Conservation (phyloP, 2,113 vertebrate genomes). For the Sylvia atricapilla region DNA sequence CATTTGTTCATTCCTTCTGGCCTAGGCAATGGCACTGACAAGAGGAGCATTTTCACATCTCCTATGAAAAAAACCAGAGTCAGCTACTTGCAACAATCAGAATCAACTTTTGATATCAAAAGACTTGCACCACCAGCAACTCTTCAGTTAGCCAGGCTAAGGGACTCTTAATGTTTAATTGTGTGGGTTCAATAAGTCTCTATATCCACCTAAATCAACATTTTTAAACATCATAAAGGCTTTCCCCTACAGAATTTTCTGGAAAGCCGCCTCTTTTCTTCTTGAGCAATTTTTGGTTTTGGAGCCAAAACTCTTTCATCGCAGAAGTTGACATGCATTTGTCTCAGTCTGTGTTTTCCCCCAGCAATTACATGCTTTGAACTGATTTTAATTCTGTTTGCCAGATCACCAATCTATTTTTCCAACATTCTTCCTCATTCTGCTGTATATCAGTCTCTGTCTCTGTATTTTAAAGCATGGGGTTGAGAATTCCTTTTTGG, state of each 20-base stretch:
- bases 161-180: background rate
- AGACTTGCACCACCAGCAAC: background rate
- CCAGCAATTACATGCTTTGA: background rate
- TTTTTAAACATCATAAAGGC: background rate
- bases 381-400: background rate
- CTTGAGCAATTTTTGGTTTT: conserved; percentile 7
- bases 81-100: background rate
- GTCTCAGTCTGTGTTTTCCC: background rate
- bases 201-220: background rate
- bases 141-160: background rate
- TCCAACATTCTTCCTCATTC: background rate
- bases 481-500: background rate
- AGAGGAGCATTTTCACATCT: background rate
- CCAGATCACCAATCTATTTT: conserved; percentile 7
- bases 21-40: background rate
- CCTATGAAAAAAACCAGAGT: background rate
- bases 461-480: background rate
- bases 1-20: background rate
- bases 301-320: conserved; percentile 43
- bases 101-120: background rate
- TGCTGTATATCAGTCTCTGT: background rate
- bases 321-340: background rate
- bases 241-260: conserved; percentile 42
- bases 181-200: background rate
- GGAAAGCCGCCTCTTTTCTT: conserved; percentile 17